Percentiles rank a stretch among this genome's conserved stretches.
Conservation (phyloP, 2,797 vertebrate species). For the Buphagus erythrorhynchus region DNA sequence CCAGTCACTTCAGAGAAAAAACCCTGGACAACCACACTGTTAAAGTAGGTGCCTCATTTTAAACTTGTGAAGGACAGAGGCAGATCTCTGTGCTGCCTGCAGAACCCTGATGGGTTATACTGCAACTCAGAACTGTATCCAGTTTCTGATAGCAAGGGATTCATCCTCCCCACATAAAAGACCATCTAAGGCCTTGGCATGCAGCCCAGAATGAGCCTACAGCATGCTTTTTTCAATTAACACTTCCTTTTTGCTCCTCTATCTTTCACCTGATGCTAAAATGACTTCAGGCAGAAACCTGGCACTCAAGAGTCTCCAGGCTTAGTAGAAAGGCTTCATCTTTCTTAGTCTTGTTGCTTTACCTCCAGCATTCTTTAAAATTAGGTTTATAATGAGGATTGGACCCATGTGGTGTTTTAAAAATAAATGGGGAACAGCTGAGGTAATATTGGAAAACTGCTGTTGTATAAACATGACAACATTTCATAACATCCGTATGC, state of each 20-base stretch:
- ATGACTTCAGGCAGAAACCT: neutral
- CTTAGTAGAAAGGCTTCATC: neutral
- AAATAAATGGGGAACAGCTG: conserved; percentile 57
- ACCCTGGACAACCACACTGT: neutral
- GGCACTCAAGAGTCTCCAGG: neutral
- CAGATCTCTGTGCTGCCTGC: neutral
- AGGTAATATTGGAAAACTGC: conserved; percentile 16
- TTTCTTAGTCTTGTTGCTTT: neutral
- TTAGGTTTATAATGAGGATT: conserved; percentile 32
- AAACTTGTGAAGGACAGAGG: neutral
- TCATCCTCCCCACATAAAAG: neutral
- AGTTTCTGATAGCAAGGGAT: neutral
- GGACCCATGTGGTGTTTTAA: conserved; percentile 16
- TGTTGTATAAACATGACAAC: neutral
- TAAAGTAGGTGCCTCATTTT: neutral
- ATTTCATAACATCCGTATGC: neutral
- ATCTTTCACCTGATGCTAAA: neutral
- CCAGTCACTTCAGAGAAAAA: neutral
- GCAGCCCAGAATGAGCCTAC: neutral
- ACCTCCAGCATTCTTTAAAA: conserved; percentile 35
- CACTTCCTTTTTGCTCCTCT: neutral
- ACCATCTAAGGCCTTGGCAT: neutral
- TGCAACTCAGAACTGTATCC: neutral
- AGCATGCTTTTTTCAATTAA: neutral
- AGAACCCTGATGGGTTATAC: neutral